Percentiles rank a stretch among this genome's conserved stretches.
These are phyloP conservation scores for Hyperopisus bebe DNA, from an alignment of 2,113 vertebrate species.

Conservation along the genomic window DNA sequence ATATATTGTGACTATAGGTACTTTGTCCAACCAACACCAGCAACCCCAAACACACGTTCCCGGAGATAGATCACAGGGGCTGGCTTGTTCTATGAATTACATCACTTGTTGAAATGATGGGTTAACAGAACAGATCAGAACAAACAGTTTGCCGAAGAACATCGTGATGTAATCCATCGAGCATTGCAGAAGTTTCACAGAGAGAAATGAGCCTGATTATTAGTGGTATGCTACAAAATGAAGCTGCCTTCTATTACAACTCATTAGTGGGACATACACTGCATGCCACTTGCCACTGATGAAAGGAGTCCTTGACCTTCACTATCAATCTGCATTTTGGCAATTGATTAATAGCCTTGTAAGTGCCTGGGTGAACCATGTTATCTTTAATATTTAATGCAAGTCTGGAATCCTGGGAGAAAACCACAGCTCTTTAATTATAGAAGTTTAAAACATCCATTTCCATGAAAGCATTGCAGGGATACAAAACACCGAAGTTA, in stretches of 20 bases:
- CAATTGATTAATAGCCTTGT: conserved; percentile 48
- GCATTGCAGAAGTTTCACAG: neutral
- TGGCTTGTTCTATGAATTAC: neutral
- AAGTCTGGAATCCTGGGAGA: conserved; percentile 30
- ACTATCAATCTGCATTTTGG: conserved; percentile 35
- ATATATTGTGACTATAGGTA: neutral
- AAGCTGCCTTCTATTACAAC: conserved; percentile 37
- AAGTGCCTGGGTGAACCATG: conserved; percentile 41
- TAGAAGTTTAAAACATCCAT: conserved; percentile 27
- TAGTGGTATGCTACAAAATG: conserved; percentile 28
- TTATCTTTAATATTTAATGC: conserved; percentile 52
- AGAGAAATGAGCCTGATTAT: conserved; percentile 20
- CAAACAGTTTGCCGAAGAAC: conserved; percentile 6
- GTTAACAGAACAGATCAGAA: neutral
- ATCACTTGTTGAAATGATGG: neutral
- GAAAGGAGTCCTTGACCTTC: conserved; percentile 48
- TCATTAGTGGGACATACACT: conserved; percentile 40
- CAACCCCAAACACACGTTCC: neutral
- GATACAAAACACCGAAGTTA: conserved; percentile 10
- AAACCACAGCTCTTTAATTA: conserved; percentile 35
- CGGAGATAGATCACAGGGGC: neutral
- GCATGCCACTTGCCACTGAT: conserved; percentile 40
- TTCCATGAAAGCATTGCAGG: neutral
- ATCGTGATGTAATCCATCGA: neutral
- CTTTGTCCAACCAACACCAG: neutral